Conservation (phyloP, 2,797 vertebrate species). For the Aphelocoma californica region DNA sequence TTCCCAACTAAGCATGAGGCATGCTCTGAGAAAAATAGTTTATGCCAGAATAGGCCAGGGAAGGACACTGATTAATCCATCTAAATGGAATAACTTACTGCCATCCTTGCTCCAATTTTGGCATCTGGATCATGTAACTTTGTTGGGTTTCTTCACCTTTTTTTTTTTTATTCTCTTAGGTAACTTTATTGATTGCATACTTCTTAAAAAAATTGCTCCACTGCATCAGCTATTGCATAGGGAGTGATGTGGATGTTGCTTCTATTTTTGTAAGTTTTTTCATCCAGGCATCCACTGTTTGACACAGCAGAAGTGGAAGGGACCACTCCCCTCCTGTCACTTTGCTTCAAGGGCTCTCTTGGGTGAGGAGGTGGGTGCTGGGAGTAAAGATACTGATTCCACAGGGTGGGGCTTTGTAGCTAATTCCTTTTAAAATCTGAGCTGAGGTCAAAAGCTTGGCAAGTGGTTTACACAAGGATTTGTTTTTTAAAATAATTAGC, state of each 20-base stretch:
- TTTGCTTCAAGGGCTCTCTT: neutral
- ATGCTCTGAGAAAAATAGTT: neutral
- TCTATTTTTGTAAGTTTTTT: neutral
- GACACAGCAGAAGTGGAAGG: neutral
- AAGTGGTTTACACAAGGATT: neutral
- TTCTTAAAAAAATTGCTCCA: neutral
- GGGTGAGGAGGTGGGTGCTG: neutral
- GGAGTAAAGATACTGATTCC: neutral
- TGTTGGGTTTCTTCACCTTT: neutral
- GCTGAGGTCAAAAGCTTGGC: neutral
- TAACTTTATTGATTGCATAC: neutral
- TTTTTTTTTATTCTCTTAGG: neutral
- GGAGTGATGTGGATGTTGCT: neutral
- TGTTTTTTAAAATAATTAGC: neutral
- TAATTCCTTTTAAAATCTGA: neutral
- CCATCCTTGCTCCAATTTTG: neutral
- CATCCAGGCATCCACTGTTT: neutral
- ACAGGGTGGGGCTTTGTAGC: neutral
- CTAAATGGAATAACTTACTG: neutral
- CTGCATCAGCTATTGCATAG: neutral
- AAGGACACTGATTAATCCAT: constrained; percentile 12
- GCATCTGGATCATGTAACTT: neutral
- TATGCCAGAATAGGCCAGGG: neutral
- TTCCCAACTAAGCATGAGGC: neutral
- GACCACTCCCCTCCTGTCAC: neutral